Evolutionary conservation across 2,797 vertebrate genomes (phyloP).

Genomic region (Molossus molossus): DNA sequence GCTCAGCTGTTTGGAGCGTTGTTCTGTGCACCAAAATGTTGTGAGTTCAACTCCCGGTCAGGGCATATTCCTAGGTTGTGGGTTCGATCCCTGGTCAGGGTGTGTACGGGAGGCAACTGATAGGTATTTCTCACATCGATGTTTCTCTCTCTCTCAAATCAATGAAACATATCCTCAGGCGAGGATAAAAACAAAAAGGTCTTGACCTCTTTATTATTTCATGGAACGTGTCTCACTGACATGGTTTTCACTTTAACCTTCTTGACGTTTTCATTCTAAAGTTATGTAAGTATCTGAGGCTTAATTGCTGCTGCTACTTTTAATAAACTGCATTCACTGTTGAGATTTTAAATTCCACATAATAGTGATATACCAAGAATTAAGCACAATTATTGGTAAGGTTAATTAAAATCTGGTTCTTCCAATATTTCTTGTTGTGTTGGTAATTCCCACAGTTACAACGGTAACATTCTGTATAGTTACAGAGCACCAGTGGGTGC

Average conservation of each 20-base stretch:
- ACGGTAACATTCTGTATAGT: neutral
- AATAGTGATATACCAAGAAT: neutral
- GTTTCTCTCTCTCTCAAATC: neutral
- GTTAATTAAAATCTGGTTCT: neutral
- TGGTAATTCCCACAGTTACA: neutral
- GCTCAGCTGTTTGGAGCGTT: neutral
- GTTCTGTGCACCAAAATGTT: neutral
- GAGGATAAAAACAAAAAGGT: neutral
- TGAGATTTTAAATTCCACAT: constrained; percentile 23
- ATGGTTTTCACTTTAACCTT: neutral
- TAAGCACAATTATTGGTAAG: neutral
- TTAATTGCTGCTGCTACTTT: neutral
- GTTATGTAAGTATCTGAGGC: neutral
- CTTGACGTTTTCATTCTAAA: neutral
- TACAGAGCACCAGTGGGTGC: too few species aligned
- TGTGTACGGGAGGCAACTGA: neutral
- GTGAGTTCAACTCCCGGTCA: neutral
- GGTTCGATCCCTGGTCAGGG: neutral
- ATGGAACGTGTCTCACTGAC: neutral
- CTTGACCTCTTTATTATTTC: neutral
- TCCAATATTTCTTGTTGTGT: neutral
- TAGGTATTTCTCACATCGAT: neutral
- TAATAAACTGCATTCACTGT: neutral
- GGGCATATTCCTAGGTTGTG: neutral
- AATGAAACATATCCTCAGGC: neutral